phyloP scores from a whole-genome alignment of 2,888 invertebrate genomes.

The Ditula angustiorana region DNA sequence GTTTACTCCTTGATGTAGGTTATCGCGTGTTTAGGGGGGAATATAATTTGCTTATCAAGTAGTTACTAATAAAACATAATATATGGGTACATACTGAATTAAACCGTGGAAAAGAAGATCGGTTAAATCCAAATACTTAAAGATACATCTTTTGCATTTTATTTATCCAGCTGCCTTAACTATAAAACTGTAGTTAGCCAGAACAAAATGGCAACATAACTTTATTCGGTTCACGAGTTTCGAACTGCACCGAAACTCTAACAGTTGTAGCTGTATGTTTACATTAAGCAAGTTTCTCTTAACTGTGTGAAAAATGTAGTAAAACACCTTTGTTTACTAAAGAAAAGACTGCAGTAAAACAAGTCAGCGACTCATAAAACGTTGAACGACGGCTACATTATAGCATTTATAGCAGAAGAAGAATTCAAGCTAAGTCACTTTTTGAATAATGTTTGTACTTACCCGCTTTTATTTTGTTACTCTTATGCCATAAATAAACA shows the following conservation, averaged over 20 bases:
- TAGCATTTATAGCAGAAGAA: neutral
- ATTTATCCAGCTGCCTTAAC: conserved; percentile 2
- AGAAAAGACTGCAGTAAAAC: conserved; percentile 9
- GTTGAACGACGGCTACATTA: conserved; percentile 11
- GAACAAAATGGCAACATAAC: conserved; percentile 22
- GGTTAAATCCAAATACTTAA: neutral
- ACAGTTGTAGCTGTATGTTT: conserved; percentile 18
- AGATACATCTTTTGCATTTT: conserved; percentile 1
- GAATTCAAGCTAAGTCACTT: conserved; percentile 4
- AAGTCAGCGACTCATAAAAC: conserved; percentile 14
- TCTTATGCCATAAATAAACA: too few species aligned
- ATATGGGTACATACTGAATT: neutral
- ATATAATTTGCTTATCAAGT: too few species aligned
- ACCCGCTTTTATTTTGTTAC: neutral
- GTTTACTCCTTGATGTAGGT: too few species aligned
- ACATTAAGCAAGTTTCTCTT: conserved; percentile 18
- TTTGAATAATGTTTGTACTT: neutral
- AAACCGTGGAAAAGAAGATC: too few species aligned
- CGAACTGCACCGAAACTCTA: conserved; percentile 18
- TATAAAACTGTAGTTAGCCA: conserved; percentile 13
- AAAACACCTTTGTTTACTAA: conserved; percentile 4
- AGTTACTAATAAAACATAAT: too few species aligned
- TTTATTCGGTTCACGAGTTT: conserved; percentile 19
- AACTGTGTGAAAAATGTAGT: conserved; percentile 23
- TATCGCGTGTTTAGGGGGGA: too few species aligned